Evolutionary conservation across 2,113 vertebrate genomes (phyloP).

Genomic region (Dinomys branickii): DNA sequence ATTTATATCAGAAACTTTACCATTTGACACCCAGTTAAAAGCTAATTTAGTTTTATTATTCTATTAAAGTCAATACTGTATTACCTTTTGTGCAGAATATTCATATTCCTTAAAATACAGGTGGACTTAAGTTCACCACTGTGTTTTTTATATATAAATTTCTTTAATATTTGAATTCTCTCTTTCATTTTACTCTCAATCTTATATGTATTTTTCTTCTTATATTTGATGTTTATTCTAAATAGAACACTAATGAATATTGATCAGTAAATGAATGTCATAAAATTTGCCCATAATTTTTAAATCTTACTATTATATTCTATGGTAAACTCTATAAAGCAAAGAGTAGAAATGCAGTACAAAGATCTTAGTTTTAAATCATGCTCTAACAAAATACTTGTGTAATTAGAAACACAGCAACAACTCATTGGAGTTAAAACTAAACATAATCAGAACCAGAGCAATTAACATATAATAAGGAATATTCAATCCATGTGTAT

Average conservation of each 20-base stretch:
- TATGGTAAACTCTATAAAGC: conserved; percentile 40
- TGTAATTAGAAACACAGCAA: conserved; percentile 37
- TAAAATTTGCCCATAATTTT: not conserved
- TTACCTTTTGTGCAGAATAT: conserved; percentile 27
- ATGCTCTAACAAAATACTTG: conserved; percentile 11
- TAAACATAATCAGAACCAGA: not conserved
- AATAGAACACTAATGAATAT: not conserved
- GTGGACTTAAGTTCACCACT: not conserved
- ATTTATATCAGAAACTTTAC: not conserved
- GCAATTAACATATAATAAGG: not conserved
- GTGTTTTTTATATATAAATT: not conserved
- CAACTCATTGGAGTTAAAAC: not conserved
- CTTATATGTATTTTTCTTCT: not conserved
- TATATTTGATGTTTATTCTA: not conserved
- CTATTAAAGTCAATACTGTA: not conserved
- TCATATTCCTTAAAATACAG: not conserved
- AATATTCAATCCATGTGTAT: not conserved
- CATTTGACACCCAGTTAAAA: not conserved
- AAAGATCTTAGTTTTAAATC: conserved; percentile 29
- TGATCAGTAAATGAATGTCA: not conserved
- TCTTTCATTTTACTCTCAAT: not conserved
- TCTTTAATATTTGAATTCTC: not conserved
- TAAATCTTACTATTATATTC: not conserved
- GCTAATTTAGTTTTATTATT: not conserved
- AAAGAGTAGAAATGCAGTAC: not conserved